These are phyloP conservation scores for Nannospalax galili DNA, from an alignment of 2,113 vertebrate species.

Conservation along the genomic window DNA sequence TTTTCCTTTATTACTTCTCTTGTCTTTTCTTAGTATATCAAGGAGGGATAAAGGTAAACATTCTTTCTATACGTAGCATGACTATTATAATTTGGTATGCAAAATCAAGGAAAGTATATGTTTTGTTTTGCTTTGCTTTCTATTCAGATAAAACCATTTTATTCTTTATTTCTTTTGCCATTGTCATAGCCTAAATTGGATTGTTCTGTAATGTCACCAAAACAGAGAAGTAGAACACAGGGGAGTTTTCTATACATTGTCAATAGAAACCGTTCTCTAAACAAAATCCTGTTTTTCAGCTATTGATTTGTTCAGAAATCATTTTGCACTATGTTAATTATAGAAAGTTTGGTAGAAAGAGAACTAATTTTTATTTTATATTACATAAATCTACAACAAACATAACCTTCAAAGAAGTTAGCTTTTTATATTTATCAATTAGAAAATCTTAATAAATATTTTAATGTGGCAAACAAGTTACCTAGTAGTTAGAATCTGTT, in stretches of 20 bases:
- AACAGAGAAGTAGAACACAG: background rate
- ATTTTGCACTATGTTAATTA: background rate
- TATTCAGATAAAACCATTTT: background rate
- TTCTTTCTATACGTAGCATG: background rate
- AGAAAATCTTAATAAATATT: constrained; percentile 1
- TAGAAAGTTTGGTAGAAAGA: background rate
- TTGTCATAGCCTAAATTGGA: background rate
- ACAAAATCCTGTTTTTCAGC: background rate
- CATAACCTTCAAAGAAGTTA: background rate
- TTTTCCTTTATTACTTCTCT: constrained; percentile 33
- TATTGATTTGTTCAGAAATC: background rate
- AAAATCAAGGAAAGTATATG: constrained; percentile 14
- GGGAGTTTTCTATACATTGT: background rate
- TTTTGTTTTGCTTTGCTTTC: background rate
- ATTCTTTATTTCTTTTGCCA: constrained; percentile 32
- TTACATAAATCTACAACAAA: background rate
- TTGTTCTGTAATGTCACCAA: background rate
- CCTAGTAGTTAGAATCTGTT: background rate
- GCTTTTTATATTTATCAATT: background rate
- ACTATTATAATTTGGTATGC: background rate
- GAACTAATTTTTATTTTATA: background rate
- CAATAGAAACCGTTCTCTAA: background rate
- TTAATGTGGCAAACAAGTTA: background rate
- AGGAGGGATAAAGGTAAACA: constrained; percentile 17
- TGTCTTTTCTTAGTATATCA: background rate